Base-by-base conservation (phyloP, 2,888 invertebrate species). In the Incurvaria masculella region DNA sequence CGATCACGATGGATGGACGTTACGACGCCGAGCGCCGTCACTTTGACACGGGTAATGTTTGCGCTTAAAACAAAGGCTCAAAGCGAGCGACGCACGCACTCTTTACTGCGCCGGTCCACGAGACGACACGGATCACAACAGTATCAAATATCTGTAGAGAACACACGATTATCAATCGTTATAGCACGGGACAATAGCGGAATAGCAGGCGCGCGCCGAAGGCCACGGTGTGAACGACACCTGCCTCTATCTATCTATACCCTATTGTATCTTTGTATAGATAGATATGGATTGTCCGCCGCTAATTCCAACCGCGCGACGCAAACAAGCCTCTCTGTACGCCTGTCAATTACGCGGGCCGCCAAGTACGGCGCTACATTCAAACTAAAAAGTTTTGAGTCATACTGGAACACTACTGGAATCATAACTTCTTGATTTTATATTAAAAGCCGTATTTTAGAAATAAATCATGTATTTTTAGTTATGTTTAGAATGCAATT, bases 201-300 rank as follows among this genome's bases (percentile, higher is more conserved):
- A 21, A 21, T 16, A 16, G 4, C 19, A 6, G 42, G n/a, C 14
- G 11, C 42, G n/a, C 42, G 18, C 42, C 21, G 42, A 49, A 47
- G 51, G 78, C 76, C 78, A 76, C 78, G 76, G 78, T 79, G 79
- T 79, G 78, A 79, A 79, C 78, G 78, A 79, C 78, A 79, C 79
- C 78, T 78, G 78, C 76, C 73, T 42, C 44, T 51, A 33, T 33
- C 8, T 14, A 33, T 33, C 33, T 47, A 46, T 38, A 45, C 26
- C 47, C 51, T 49, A 51, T 49, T 51, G 49, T 49, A 41, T n/a
- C 16, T n/a, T n/a, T n/a, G n/a, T n/a, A n/a, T 21, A 41, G 41
- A 26, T 21, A 16, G 41, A 41, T 76, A 76, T 76, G 76, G 75
- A 76, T 78, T 76, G 75, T 76, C 10, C 76, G 67, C 74, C 72